A percentile compares a stretch with the other conserved stretches of the same genome.
phyloP scores from a whole-genome alignment of 2,888 invertebrate genomes.

The Trissoscelio sp. region DNA sequence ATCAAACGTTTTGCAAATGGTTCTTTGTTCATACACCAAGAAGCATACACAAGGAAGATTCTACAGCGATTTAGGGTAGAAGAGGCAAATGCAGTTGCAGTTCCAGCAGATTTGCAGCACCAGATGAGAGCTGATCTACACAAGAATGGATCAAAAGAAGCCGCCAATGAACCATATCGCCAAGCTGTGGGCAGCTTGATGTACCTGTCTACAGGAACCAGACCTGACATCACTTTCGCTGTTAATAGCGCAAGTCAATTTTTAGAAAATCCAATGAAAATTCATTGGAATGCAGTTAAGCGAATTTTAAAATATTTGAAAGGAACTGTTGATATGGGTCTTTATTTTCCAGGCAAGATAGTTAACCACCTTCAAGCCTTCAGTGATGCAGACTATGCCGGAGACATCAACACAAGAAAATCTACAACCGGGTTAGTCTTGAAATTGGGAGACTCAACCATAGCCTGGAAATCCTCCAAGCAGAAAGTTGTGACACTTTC shows the following conservation, averaged over 20 bases:
- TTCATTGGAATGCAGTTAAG: slow-evolving; percentile 66
- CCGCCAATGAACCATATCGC: slow-evolving; percentile 52
- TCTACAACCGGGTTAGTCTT: background rate
- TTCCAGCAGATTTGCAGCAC: slow-evolving; percentile 7
- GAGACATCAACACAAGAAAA: background rate
- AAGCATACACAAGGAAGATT: slow-evolving; percentile 37
- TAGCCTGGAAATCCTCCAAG: background rate
- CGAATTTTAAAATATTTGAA: slow-evolving; percentile 64
- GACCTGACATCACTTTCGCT: slow-evolving; percentile 68
- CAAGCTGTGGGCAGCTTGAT: slow-evolving; percentile 64
- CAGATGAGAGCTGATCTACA: background rate
- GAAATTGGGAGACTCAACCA: background rate
- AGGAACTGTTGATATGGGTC: slow-evolving; percentile 50
- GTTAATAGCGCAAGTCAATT: slow-evolving; percentile 30
- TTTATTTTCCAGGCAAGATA: slow-evolving; percentile 31
- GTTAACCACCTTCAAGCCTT: background rate
- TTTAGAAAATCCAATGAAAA: slow-evolving; percentile 52
- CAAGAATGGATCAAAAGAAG: background rate
- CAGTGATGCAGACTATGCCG: slow-evolving; percentile 15
- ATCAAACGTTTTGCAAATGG: slow-evolving; percentile 17
- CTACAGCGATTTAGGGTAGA: slow-evolving; percentile 52
- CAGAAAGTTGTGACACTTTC: background rate
- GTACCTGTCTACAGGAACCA: slow-evolving; percentile 60
- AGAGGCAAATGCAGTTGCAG: background rate
- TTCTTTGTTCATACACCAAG: slow-evolving; percentile 53